phyloP scores from a whole-genome alignment of 2,888 invertebrate species.

The Marronus borbonicus region DNA sequence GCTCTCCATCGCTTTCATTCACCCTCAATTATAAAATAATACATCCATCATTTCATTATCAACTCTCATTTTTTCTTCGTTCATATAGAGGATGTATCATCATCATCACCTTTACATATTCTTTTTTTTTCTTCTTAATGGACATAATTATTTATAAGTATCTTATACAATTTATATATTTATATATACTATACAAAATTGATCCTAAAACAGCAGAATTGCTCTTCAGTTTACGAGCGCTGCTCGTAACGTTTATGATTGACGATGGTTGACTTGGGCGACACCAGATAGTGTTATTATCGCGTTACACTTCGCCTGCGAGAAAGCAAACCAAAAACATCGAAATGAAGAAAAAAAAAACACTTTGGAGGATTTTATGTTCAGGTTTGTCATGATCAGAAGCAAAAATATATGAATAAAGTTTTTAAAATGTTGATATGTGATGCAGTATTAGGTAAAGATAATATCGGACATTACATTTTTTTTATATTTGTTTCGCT shows the following conservation, averaged over 20 bases:
- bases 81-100: conserved; percentile 37
- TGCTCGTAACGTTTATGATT: conserved; percentile 49
- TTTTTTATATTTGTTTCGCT: too few species aligned
- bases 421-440: too few species aligned
- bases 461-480: too few species aligned
- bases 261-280: conserved; percentile 44
- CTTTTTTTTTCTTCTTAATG: conserved; percentile 58
- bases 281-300: conserved; percentile 13
- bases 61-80: conserved; percentile 32
- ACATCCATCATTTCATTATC: conserved; percentile 60
- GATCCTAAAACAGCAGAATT: conserved; percentile 66
- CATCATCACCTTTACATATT: conserved; percentile 56
- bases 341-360: conserved; percentile 5
- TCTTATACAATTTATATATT: conserved; percentile 67
- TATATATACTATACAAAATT: conserved; percentile 70
- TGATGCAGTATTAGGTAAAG: too few species aligned
- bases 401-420: conserved; percentile 23
- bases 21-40: conserved; percentile 64
- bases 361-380: conserved; percentile 19
- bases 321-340: not conserved
- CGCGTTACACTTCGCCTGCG: not conserved
- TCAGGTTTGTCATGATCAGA: conserved; percentile 12
- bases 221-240: conserved; percentile 53
- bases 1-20: conserved; percentile 58
- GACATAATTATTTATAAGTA: conserved; percentile 67